phyloP scores from a whole-genome alignment of 2,888 invertebrate genomes.

The Rambutsinella grinnellia region DNA sequence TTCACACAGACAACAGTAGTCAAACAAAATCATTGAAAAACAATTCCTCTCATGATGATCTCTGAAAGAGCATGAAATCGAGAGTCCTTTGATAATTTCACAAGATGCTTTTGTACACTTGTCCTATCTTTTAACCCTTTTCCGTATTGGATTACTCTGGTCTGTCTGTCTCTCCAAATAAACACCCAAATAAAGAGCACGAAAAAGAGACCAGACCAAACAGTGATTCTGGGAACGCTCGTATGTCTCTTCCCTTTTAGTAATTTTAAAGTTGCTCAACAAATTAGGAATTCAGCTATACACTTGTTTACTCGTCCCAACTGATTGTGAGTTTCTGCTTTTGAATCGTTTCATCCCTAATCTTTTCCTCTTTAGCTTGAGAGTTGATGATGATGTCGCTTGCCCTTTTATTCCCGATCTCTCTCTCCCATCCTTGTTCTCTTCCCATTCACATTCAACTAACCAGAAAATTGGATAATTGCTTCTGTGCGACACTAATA shows the following conservation, averaged over 20 bases:
- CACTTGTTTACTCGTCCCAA: conserved; percentile 11
- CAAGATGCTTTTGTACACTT: conserved; percentile 30
- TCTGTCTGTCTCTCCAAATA: conserved; percentile 4
- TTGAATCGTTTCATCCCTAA: conserved; percentile 24
- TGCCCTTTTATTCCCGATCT: background rate
- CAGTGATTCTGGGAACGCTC: too few species aligned
- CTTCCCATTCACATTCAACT: conserved; percentile 61
- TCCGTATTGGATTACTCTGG: background rate
- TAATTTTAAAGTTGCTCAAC: too few species aligned
- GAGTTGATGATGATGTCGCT: conserved; percentile 3
- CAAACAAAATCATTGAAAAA: conserved; percentile 11
- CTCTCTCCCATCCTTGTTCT: too few species aligned
- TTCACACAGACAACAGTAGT: background rate
- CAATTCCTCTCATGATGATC: conserved; percentile 28
- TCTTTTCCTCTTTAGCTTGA: conserved; percentile 6
- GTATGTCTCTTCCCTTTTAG: too few species aligned
- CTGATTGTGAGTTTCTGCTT: conserved; percentile 1
- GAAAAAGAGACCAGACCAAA: too few species aligned
- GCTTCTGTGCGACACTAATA: conserved; percentile 58
- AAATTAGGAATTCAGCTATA: too few species aligned
- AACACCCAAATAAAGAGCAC: conserved; percentile 1
- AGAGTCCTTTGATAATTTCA: conserved; percentile 50
- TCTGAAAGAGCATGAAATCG: conserved; percentile 46
- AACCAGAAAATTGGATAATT: conserved; percentile 64
- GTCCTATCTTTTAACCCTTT: conserved; percentile 27